These are phyloP conservation scores for Coleophora flavipennella DNA, from an alignment of 2,888 invertebrate genomes.

Conservation along the genomic window DNA sequence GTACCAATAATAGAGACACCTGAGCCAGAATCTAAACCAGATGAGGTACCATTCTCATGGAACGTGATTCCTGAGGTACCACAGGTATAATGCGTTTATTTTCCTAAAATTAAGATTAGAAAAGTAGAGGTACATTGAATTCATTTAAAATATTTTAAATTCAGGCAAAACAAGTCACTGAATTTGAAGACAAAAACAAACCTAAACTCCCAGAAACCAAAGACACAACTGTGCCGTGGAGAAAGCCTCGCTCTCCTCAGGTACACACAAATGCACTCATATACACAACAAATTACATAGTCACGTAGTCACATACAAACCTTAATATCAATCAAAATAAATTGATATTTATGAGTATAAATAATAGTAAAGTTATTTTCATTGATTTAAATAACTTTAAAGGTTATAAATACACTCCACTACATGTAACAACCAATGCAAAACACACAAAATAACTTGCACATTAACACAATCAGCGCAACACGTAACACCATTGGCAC, in stretches of 20 bases:
- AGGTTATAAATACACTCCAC: too few species aligned
- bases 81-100: constrained; percentile 42
- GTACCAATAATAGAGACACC: constrained; percentile 40
- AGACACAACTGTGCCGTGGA: constrained; percentile 44
- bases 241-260: constrained; percentile 55
- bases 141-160: constrained; percentile 14
- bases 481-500: too few species aligned
- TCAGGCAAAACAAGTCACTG: constrained; percentile 63
- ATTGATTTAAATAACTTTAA: too few species aligned
- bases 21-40: constrained; percentile 35
- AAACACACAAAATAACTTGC: too few species aligned
- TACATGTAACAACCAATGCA: too few species aligned
- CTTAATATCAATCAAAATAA: too few species aligned
- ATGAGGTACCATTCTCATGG: constrained; percentile 58
- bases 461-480: too few species aligned
- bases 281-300: too few species aligned
- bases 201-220: constrained; percentile 54
- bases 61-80: constrained; percentile 62
- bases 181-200: constrained; percentile 54
- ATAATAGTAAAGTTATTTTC: too few species aligned
- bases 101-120: background rate
- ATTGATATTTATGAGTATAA: too few species aligned
- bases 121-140: background rate
- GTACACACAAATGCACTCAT: constrained; percentile 25
- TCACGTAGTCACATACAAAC: too few species aligned